Conservation (phyloP, 2,888 invertebrate species). For the Zaprionus bogoriensis region DNA sequence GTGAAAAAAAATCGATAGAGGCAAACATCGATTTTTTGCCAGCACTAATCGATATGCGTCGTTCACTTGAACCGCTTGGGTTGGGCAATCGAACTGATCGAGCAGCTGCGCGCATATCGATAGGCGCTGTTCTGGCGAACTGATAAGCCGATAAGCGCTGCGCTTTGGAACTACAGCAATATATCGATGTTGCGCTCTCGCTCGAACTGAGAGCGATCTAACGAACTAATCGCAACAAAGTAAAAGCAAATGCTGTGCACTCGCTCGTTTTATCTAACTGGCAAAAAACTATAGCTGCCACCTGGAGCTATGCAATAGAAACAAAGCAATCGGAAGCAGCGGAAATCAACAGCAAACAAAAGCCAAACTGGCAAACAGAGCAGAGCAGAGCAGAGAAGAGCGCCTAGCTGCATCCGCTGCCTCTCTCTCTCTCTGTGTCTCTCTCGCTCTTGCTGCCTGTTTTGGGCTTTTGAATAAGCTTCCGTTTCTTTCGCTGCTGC, state of each 20-base stretch:
- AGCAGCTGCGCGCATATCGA: not conserved
- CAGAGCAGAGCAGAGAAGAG: conserved; percentile 1
- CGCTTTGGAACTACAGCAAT: no score
- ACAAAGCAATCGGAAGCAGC: conserved; percentile 73
- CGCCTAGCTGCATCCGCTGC: conserved; percentile 55
- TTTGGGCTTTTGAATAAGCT: not conserved
- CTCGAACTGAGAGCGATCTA: not conserved
- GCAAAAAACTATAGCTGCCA: conserved; percentile 15
- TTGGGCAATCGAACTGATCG: no score
- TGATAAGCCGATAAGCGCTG: no score
- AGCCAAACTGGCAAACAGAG: conserved; percentile 40
- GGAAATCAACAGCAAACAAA: conserved; percentile 74
- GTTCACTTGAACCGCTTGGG: not conserved
- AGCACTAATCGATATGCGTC: not conserved
- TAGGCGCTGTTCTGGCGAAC: not conserved
- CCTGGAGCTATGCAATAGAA: conserved; percentile 59
- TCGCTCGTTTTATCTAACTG: conserved; percentile 19
- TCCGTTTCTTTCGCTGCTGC: not conserved
- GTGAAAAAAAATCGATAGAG: not conserved
- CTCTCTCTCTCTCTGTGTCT: not conserved
- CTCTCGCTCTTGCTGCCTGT: conserved; percentile 1
- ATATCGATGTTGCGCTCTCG: not conserved
- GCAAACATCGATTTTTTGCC: not conserved
- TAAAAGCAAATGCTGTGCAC: conserved; percentile 17
- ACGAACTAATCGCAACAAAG: not conserved